These are phyloP conservation scores for Alcis repandata DNA, from an alignment of 2,888 invertebrate species.

Conservation along the genomic window DNA sequence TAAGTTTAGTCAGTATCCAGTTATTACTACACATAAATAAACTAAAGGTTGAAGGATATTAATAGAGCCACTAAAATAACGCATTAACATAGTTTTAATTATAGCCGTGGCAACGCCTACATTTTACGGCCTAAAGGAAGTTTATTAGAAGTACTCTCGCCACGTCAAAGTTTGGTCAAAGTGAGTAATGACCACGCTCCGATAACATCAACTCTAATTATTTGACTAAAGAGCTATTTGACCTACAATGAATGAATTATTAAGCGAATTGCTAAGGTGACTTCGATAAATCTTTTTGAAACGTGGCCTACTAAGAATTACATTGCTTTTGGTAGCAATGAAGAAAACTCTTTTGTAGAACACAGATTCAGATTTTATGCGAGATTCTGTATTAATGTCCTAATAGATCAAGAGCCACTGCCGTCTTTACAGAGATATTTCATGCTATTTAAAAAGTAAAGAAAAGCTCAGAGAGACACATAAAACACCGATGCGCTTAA, in stretches of 20 bases:
- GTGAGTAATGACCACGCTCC: conserved; percentile 67
- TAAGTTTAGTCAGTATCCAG: not conserved
- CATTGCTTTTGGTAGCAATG: conserved; percentile 5
- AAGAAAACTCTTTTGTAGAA: conserved; percentile 5
- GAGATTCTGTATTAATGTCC: conserved; percentile 11
- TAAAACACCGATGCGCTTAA: too few relatives aligned
- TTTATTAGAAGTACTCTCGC: conserved; percentile 40
- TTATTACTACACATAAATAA: conserved; percentile 32
- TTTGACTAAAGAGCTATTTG: conserved; percentile 68
- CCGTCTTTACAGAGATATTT: not conserved
- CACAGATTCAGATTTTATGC: conserved; percentile 4
- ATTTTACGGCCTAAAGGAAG: conserved; percentile 42
- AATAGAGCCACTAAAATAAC: conserved; percentile 42
- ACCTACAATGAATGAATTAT: conserved; percentile 43
- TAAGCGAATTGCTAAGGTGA: conserved; percentile 7
- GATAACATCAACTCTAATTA: conserved; percentile 73
- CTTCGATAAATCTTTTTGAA: conserved; percentile 18
- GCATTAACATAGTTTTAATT: conserved; percentile 51
- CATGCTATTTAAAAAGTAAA: not conserved
- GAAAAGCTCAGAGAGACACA: too few relatives aligned
- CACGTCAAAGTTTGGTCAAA: conserved; percentile 53
- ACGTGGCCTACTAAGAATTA: conserved; percentile 6
- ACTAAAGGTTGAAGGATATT: conserved; percentile 34
- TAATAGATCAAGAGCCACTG: conserved; percentile 1
- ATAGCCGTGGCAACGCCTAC: conserved; percentile 38